Percentiles rank a stretch among this genome's conserved stretches.
These are phyloP conservation scores for Agapostemon virescens DNA, from an alignment of 2,888 invertebrate species.

Conservation along the genomic window DNA sequence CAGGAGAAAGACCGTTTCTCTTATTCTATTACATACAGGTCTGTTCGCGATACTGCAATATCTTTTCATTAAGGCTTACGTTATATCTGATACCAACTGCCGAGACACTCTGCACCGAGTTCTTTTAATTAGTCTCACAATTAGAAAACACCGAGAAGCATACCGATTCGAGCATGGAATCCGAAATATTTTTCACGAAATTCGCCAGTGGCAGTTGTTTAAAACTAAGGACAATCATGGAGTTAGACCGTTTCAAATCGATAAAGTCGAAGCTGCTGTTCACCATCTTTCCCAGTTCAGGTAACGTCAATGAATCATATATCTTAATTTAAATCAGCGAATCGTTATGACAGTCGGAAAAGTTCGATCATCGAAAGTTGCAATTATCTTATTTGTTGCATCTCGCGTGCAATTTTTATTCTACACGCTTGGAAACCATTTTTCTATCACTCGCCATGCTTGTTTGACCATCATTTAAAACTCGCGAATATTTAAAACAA, in stretches of 20 bases:
- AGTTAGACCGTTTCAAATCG: not conserved
- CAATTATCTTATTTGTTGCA: not conserved
- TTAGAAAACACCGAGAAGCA: not conserved
- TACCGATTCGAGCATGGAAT: not conserved
- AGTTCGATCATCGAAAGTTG: not conserved
- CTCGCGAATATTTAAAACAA: not conserved
- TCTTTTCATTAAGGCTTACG: not conserved
- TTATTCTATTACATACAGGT: not conserved
- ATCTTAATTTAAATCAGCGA: not conserved
- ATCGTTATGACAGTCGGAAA: not conserved
- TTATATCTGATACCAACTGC: not conserved
- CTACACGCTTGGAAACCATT: not conserved
- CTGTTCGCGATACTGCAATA: not conserved
- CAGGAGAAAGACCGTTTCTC: not conserved
- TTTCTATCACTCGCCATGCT: too few species aligned
- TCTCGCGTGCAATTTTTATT: not conserved
- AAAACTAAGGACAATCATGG: not conserved
- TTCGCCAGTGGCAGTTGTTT: not conserved
- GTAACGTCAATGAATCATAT: not conserved
- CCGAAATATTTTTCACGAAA: not conserved
- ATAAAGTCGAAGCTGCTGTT: not conserved
- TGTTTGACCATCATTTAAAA: not conserved
- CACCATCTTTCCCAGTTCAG: not conserved
- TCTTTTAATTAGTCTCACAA: not conserved
- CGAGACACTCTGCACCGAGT: not conserved